These are phyloP conservation scores for Phoenicopterus ruber DNA, from an alignment of 2,113 vertebrate genomes.

Conservation along the genomic window DNA sequence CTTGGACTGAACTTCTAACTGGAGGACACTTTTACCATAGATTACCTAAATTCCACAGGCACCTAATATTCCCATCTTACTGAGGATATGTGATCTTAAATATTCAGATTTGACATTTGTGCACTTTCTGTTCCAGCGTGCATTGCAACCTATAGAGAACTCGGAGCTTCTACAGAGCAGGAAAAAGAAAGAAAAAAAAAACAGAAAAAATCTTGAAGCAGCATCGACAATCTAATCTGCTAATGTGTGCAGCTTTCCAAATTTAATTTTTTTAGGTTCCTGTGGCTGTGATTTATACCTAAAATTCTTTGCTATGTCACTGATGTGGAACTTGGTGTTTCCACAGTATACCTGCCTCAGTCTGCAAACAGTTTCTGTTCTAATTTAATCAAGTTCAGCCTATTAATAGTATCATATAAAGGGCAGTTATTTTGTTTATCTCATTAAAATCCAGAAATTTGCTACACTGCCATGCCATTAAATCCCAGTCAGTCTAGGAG, in stretches of 20 bases:
- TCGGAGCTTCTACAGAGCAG: neutral
- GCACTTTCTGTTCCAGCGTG: neutral
- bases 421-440: neutral
- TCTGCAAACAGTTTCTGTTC: neutral
- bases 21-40: neutral
- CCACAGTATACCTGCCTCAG: neutral
- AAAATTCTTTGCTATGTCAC: neutral
- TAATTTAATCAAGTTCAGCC: neutral
- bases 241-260: neutral
- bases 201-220: neutral
- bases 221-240: neutral
- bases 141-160: neutral
- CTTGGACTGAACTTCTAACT: neutral
- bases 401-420: neutral
- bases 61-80: neutral
- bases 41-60: neutral
- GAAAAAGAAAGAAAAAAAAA: neutral
- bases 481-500: neutral
- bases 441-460: slow-evolving; percentile 30
- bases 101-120: neutral
- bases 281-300: neutral
- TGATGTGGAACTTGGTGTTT: neutral
- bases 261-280: neutral
- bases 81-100: neutral
- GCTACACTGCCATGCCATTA: neutral